Base-by-base conservation (phyloP, 2,797 vertebrate species). In the Eulemur rubriventer region DNA sequence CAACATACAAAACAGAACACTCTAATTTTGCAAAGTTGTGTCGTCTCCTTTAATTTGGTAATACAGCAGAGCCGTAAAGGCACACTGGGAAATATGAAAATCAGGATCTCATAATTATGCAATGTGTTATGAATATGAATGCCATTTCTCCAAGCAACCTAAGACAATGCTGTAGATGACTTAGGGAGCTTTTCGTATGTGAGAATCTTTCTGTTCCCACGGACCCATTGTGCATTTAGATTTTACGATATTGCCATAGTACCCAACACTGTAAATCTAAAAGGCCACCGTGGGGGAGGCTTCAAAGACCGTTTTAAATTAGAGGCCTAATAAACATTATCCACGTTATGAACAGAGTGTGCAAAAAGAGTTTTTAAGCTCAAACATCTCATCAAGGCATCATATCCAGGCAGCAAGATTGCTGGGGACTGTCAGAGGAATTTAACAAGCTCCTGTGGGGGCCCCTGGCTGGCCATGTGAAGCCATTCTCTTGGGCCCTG, bases 1-100 rank as follows among this genome's bases (percentile, higher is more conserved):
- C 94, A 97, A 93, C 94, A 84, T 57, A 83, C 82, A 97, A 73
- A 89, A 70, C 2, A 24, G 50, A 97, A 96, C 90, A 88, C 72
- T 94, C 84, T 96, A 96, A 97, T 98, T 97, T 98, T 96, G 80
- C 84, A 52, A 92, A 82, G 86, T 97, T 97, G 63, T 65, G 89
- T 83, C 48, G 89, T 87, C 91, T 98, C 91, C 79, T 98, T 98
- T 97, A 97, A 98, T 98, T 97, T 96, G 97, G 43, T 93, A 97
- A 95, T 93, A 78, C 69, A 98, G 96, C 94, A 94, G 83, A 92
- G 55, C 50, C 85, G 52, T 85, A 91, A 89, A 96, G 92, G 73
- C 98, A 98, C 55, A 50, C 73, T 84, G 97, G 82, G 88, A 98
- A 96, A 98, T 97, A 84, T 96, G 94, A 96, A 98, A 95, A 89